These are phyloP conservation scores for Stenichneumon culpator DNA, from an alignment of 2,888 invertebrate genomes.

Conservation along the genomic window DNA sequence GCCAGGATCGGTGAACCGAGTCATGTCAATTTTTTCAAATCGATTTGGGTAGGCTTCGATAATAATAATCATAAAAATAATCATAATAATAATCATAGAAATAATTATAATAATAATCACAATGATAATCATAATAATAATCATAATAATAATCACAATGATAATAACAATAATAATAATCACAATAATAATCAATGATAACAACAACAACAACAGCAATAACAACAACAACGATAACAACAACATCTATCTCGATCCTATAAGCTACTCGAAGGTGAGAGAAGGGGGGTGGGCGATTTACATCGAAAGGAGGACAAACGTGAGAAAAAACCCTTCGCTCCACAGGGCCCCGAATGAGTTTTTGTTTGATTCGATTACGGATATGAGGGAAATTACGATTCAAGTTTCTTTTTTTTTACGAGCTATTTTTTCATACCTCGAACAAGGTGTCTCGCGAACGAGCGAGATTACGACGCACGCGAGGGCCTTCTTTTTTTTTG, in stretches of 20 bases:
- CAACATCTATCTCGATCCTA: neutral
- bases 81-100: neutral
- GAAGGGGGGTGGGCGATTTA: neutral
- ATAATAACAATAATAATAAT: too few relatives aligned
- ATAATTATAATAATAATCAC: neutral
- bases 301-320: constrained; percentile 58
- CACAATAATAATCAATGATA: too few relatives aligned
- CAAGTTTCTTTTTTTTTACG: constrained; percentile 37
- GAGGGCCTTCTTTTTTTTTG: neutral
- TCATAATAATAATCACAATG: too few relatives aligned
- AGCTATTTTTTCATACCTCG: constrained; percentile 33
- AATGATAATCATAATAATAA: neutral
- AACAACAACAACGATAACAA: neutral
- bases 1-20: too few relatives aligned
- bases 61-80: neutral
- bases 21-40: too few relatives aligned
- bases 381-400: constrained; percentile 65
- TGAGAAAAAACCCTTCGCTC: constrained; percentile 51
- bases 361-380: constrained; percentile 59
- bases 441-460: constrained; percentile 47
- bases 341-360: constrained; percentile 58
- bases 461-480: constrained; percentile 41
- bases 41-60: neutral
- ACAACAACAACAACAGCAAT: too few relatives aligned
- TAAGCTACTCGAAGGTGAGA: neutral